A percentile compares a stretch with the other conserved stretches of the same genome.
Conservation (phyloP, 2,888 invertebrate species). For the Ormyrus rosae region DNA sequence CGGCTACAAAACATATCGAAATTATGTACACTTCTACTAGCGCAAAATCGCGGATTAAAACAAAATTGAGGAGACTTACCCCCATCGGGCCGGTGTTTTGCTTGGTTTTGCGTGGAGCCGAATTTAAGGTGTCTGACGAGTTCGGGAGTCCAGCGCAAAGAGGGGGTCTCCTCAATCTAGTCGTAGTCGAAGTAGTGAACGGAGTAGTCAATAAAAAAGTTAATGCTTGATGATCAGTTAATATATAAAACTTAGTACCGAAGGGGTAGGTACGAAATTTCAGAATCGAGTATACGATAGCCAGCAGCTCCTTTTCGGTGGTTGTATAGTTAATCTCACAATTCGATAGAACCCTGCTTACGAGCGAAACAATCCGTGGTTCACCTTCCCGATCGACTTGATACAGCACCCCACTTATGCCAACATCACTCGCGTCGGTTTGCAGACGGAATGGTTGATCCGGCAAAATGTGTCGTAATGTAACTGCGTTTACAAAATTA, state of each 20-base stretch:
- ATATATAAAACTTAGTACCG: constrained; percentile 16
- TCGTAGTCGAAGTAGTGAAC: too few species aligned
- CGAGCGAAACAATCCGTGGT: constrained; percentile 56
- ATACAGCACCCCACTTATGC: constrained; percentile 58
- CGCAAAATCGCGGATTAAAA: too few species aligned
- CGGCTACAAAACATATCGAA: too few species aligned
- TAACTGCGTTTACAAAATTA: not conserved
- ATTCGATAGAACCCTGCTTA: constrained; percentile 56
- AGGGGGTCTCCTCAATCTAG: too few species aligned
- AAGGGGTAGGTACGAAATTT: constrained; percentile 59
- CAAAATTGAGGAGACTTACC: too few species aligned
- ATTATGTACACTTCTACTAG: too few species aligned
- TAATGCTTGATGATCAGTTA: constrained; percentile 21
- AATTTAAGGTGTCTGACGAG: too few species aligned
- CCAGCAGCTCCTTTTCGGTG: constrained; percentile 58
- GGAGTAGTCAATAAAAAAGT: constrained; percentile 1
- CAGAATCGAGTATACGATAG: constrained; percentile 56
- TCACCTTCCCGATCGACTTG: constrained; percentile 40
- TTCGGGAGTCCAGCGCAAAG: too few species aligned
- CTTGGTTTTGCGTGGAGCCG: too few species aligned
- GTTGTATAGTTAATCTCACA: constrained; percentile 29
- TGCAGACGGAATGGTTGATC: not conserved
- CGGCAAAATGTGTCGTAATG: not conserved
- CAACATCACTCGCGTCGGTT: constrained; percentile 36
- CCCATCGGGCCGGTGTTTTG: too few species aligned